Evolutionary conservation across 2,797 vertebrate species (phyloP).

Genomic region (Coendou prehensilis): DNA sequence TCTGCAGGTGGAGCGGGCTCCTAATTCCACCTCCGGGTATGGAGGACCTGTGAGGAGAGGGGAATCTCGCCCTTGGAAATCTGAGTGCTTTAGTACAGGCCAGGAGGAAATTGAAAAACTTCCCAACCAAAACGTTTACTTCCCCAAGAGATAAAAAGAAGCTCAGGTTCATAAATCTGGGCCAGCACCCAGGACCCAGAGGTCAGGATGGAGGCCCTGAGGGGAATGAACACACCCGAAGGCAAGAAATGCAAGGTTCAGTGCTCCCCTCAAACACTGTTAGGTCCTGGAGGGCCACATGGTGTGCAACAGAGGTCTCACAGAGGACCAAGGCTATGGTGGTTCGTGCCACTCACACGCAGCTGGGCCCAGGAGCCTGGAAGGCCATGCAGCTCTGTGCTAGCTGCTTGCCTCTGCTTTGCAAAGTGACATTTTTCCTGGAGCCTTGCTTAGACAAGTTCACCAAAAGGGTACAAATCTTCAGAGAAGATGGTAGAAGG

Average conservation of each 20-base stretch:
- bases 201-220: conserved; percentile 73
- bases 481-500: background rate
- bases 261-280: background rate
- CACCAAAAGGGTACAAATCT: background rate
- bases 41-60: background rate
- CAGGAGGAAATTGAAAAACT: conserved; percentile 86
- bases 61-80: conserved; percentile 75
- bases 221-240: background rate
- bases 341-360: accelerated
- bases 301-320: accelerated
- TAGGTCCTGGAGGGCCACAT: accelerated
- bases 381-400: accelerated
- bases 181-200: conserved; percentile 65
- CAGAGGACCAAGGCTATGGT: accelerated
- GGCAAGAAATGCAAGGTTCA: background rate
- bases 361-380: accelerated
- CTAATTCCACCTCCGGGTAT: background rate
- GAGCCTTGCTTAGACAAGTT: background rate
- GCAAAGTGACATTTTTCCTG: background rate
- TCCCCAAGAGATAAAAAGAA: conserved; percentile 82
- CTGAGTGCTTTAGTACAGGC: conserved; percentile 74
- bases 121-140: conserved; percentile 84
- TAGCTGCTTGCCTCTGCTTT: background rate
- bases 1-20: background rate
- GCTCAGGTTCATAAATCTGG: conserved; percentile 77